Evolutionary conservation across 2,113 vertebrate genomes (phyloP), one percentile per base, ranked within the genome.

Genomic region (Hiodon alosoides): DNA sequence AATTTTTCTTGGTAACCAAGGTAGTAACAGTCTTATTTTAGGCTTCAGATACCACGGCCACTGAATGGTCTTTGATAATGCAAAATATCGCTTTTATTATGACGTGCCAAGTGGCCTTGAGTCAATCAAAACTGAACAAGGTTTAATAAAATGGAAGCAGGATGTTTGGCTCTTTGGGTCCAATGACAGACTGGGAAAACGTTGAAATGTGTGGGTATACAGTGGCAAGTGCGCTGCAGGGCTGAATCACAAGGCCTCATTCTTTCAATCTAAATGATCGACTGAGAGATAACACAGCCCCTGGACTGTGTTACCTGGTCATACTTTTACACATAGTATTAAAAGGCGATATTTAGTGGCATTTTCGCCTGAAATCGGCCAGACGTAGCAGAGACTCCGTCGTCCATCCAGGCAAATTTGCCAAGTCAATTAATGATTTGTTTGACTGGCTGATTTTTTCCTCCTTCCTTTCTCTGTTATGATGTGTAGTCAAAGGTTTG

Each of bases 101-200:
- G 31, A 31, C 31, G 2, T 31, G 31, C 31, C 31, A 31, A 31
- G 31, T 31, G 31, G 31, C 31, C 31, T 31, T 31, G 31, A 31
- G 31, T 31, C 71, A 79, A 81, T 79, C 80, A 77, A 80, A 86
- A 58, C 55, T 82, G 88, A 90, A 87, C 89, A 88, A 84, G 78
- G 78, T 81, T 75, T 86, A 81, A 89, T 90, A 88, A 89, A 85
- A 86, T 82, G 77, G 75, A 47, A 78, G 80, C 83, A 31, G 31
- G 31, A 31, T 31, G 31, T 31, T 31, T 31, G 31, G 31, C 31
- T 31, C 83, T 79, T 70, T 51, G 84, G 88, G 88, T 90, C 82
- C 90, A 84, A 79, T 46, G 59, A 79, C 77, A 73, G 77, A 60
- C 85, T 79, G 75, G 55, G 55, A 82, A 85, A 85, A 85, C 82